Evolutionary conservation across 2,888 invertebrate species (phyloP), one percentile per base, ranked within the genome.

Genomic region (Pseudococcus jackbeardsleyi): DNA sequence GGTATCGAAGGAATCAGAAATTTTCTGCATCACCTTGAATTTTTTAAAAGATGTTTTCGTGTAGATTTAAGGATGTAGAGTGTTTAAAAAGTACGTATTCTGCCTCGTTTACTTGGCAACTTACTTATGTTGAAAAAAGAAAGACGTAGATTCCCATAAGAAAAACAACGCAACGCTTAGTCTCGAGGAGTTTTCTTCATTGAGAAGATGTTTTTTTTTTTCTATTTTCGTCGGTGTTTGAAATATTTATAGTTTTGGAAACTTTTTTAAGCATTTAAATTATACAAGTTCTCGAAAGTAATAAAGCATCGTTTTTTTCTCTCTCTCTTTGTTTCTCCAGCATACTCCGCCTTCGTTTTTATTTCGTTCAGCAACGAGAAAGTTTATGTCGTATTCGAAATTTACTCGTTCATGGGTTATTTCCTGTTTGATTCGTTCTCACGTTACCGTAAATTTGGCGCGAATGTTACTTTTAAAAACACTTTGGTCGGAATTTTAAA

Each of bases 211-310:
- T 79, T 82, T 46, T 82, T 82, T 82, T 72, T 22, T 46, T 82
- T 22, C 64, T 64, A 1, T 64, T 64, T 22, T 64, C 64, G 17
- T 82, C 15, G 46, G 42, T 82, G 42, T 86, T 86, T 86, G 86
- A 86, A 48, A 86, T 86, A 86, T 86, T 86, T 86, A 86, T 86
- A 22, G 86, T 86, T 86, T 72, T 19, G 12, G 46, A 86, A 86
- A 86, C 86, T 86, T 86, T 86, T 86, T 86, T 72, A 77, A 86
- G 86, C 72, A 86, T 86, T 86, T 86, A 86, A 86, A 86, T 86
- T 86, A 48, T 50, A 86, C 77, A 77, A 54, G 4, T 85, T 85
- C 79, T 82, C 46, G 42, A 82, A 82, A 82, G 79, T 82, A 82
- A 82, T 82, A 82, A 46, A 82, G 79, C 79, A 82, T 82, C 46